A percentile compares a stretch with the other conserved stretches of the same genome.
Evolutionary conservation across 2,888 invertebrate genomes (phyloP).

Genomic region (Aspidiotus destructor): DNA sequence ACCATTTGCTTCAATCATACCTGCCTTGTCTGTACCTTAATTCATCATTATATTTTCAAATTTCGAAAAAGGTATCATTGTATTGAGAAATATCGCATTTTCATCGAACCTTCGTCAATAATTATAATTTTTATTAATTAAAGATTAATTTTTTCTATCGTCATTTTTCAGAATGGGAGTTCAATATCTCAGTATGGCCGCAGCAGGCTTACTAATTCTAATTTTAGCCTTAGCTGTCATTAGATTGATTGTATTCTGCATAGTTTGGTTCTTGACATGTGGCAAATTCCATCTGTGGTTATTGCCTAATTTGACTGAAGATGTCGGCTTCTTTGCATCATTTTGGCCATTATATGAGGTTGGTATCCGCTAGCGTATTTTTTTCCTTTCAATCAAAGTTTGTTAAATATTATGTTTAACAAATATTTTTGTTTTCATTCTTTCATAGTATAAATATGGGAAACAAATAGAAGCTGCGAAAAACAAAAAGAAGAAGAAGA

Average conservation of each 20-base stretch:
- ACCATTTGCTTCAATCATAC: too few species aligned
- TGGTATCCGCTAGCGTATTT: not conserved
- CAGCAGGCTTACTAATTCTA: slow-evolving; percentile 87
- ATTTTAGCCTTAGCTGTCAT: slow-evolving; percentile 83
- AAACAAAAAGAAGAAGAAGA: slow-evolving; percentile 50
- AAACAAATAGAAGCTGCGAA: slow-evolving; percentile 18
- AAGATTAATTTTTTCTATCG: slow-evolving; percentile 27
- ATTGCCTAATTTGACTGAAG: slow-evolving; percentile 96
- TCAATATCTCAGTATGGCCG: slow-evolving; percentile 91
- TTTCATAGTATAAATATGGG: slow-evolving; percentile 24
- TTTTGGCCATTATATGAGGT: slow-evolving; percentile 93
- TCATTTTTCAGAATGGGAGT: slow-evolving; percentile 65
- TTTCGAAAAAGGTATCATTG: not conserved
- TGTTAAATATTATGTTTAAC: not conserved
- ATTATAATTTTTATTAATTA: not conserved
- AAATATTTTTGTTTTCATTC: not conserved
- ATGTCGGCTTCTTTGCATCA: slow-evolving; percentile 96
- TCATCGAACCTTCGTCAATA: not conserved
- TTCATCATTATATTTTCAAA: not conserved
- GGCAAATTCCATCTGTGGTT: slow-evolving; percentile 94
- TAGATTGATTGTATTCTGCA: slow-evolving; percentile 80
- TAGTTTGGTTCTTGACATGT: slow-evolving; percentile 77
- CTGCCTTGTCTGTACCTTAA: too few species aligned
- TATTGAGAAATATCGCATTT: not conserved
- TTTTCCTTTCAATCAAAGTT: not conserved